These are phyloP conservation scores for Tuberolachnus salignus DNA, from an alignment of 2,888 invertebrate genomes.

Conservation along the genomic window DNA sequence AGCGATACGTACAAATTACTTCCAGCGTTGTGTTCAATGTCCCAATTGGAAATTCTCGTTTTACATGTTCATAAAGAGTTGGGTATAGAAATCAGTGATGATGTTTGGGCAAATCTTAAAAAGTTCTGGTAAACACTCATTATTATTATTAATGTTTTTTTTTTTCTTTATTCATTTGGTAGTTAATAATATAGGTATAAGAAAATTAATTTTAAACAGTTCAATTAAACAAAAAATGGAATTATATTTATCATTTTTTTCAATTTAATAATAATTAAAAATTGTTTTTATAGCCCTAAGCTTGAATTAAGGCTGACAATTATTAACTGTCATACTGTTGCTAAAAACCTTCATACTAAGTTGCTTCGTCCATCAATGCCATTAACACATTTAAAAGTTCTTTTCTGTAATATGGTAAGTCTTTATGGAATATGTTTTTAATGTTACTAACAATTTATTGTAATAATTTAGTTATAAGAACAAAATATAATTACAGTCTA, in stretches of 20 bases:
- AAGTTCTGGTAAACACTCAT: slow-evolving; percentile 58
- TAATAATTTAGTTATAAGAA: not conserved
- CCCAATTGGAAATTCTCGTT: slow-evolving; percentile 67
- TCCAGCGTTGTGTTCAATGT: slow-evolving; percentile 63
- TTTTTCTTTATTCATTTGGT: not conserved
- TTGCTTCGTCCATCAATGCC: slow-evolving; percentile 75
- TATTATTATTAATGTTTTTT: not conserved
- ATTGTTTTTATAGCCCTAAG: slow-evolving; percentile 59
- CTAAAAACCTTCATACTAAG: slow-evolving; percentile 68
- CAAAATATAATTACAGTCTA: no score
- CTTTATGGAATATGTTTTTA: not conserved
- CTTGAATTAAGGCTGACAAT: slow-evolving; percentile 59
- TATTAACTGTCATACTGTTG: slow-evolving; percentile 74
- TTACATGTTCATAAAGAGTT: slow-evolving; percentile 75
- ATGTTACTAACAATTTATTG: not conserved
- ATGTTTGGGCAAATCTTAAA: slow-evolving; percentile 67
- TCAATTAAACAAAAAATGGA: no score
- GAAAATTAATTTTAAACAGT: no score
- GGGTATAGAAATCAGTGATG: slow-evolving; percentile 70
- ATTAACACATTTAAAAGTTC: slow-evolving; percentile 73
- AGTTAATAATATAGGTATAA: no score
- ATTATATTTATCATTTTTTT: no score
- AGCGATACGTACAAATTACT: slow-evolving; percentile 66
- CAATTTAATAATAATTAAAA: slow-evolving; percentile 6
- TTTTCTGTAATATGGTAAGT: slow-evolving; percentile 73